These are phyloP conservation scores for Aurelia sp. DNA, from an alignment of 30 jellyfish, hydroid and myxozoan genomes.

Conservation along the genomic window DNA sequence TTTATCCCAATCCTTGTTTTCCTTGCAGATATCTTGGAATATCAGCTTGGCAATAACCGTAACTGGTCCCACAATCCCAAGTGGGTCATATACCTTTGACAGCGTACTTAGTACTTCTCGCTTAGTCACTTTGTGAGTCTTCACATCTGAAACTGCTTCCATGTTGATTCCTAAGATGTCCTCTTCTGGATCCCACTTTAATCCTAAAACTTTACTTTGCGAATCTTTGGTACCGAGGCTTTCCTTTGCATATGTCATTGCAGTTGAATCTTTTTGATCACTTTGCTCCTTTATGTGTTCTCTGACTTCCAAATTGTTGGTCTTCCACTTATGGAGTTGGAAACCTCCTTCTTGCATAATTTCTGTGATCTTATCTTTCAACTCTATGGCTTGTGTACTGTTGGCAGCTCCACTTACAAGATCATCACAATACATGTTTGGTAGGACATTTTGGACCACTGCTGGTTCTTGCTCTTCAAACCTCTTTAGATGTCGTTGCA, in stretches of 20 bases:
- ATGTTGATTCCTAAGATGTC: too few species aligned
- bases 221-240: constrained; percentile 30
- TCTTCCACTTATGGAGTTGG: too few species aligned
- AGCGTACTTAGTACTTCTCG: not conserved
- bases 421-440: constrained; percentile 48
- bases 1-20: constrained; percentile 40
- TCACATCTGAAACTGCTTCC: too few species aligned
- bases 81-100: constrained; percentile 15
- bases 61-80: constrained; percentile 46
- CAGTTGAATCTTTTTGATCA: constrained; percentile 17
- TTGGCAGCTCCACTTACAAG: constrained; percentile 50
- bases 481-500: constrained; percentile 29
- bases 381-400: constrained; percentile 8
- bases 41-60: too few species aligned
- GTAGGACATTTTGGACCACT: constrained; percentile 32
- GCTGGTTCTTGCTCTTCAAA: constrained; percentile 44
- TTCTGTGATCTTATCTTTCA: too few species aligned
- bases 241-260: constrained; percentile 48
- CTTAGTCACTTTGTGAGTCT: not conserved
- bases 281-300: constrained; percentile 31
- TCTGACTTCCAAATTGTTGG: not conserved
- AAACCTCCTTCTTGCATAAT: too few species aligned
- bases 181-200: constrained; percentile 6
- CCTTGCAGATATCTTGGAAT: constrained; percentile 16
- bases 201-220: constrained; percentile 37